Conservation (phyloP, 1,140 invertebrate species). For the Pogonognathellus flavescens region DNA sequence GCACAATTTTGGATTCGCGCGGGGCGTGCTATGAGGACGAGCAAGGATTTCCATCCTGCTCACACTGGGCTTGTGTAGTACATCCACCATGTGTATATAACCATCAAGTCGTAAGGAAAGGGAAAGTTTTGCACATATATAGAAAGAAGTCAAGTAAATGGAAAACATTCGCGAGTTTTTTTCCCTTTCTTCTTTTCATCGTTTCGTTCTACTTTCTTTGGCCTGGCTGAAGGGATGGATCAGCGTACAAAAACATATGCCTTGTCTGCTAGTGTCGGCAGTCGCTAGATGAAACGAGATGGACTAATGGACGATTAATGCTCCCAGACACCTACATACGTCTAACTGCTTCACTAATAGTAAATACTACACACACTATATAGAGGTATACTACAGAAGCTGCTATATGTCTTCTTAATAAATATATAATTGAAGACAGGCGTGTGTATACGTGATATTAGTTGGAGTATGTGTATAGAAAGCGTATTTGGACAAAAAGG, state of each 20-base stretch:
- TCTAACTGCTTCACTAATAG: no score
- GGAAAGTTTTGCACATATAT: neutral
- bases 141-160: slow-evolving; percentile 38
- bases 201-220: slow-evolving; percentile 37
- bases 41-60: no score
- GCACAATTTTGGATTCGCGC: no score
- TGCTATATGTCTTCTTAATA: no score
- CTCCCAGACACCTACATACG: neutral
- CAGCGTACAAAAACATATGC: no score
- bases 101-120: neutral
- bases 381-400: no score
- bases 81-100: neutral
- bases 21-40: no score
- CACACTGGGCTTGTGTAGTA: neutral
- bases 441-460: no score
- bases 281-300: neutral
- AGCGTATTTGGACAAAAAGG: no score
- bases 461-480: no score
- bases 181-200: neutral
- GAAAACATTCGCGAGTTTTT: neutral
- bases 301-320: neutral
- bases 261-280: neutral
- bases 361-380: no score
- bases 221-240: neutral
- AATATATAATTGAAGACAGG: no score